Conservation (phyloP, 1,140 invertebrate genomes). For the Parasteatoda tepidariorum region DNA sequence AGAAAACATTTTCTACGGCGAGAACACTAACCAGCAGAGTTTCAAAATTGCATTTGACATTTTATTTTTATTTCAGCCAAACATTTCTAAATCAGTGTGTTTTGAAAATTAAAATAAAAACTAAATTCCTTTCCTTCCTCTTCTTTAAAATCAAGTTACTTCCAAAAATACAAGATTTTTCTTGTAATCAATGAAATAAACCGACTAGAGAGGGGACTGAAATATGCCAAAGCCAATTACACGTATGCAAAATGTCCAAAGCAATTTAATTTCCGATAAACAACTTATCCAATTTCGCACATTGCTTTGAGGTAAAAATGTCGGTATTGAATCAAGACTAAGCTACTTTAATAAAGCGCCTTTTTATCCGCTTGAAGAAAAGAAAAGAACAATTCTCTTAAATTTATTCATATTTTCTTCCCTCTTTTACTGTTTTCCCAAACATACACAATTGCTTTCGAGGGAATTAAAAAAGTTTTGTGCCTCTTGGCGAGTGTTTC, state of each 20-base stretch:
- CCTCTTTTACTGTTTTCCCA: background rate
- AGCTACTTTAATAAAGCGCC: background rate
- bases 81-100: too few species aligned
- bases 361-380: background rate
- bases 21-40: too few species aligned
- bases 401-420: constrained; percentile 35
- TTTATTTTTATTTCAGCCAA: too few species aligned
- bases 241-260: constrained; percentile 2
- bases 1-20: too few species aligned
- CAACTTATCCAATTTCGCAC: background rate
- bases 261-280: constrained; percentile 41
- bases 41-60: too few species aligned
- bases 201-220: background rate
- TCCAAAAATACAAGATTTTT: background rate
- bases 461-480: background rate
- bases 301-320: background rate
- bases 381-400: background rate
- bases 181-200: background rate
- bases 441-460: background rate
- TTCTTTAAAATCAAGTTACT: too few species aligned
- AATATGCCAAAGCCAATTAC: constrained; percentile 1
- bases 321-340: background rate
- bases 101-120: too few species aligned
- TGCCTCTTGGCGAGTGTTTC: constrained; percentile 26
- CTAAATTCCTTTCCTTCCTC: too few species aligned